phyloP scores from a whole-genome alignment of 1,140 invertebrate genomes.

The Drosophila nikananu region DNA sequence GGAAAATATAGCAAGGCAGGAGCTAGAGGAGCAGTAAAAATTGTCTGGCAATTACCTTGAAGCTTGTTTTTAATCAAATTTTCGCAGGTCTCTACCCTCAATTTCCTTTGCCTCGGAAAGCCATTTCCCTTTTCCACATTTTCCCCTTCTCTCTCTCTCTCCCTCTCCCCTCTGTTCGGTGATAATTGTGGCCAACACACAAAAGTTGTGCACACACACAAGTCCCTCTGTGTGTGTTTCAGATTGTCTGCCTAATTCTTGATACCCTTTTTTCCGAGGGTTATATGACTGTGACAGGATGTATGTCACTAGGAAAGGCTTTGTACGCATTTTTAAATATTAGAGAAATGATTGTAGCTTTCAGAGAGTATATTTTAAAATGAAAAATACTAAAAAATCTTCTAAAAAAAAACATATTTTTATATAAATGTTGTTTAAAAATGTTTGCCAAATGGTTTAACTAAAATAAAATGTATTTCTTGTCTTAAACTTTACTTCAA shows the following conservation, averaged over 20 bases:
- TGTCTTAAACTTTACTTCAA: too few species aligned
- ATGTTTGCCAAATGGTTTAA: too few species aligned
- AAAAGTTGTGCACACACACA: constrained; percentile 37
- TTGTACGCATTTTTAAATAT: not conserved
- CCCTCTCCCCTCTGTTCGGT: not conserved
- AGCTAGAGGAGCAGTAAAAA: not conserved
- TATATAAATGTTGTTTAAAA: too few species aligned
- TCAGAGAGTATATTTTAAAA: not conserved
- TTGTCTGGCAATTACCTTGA: constrained; percentile 70
- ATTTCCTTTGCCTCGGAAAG: constrained; percentile 30
- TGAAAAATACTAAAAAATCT: not conserved
- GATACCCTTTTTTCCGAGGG: constrained; percentile 13
- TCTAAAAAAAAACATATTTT: too few species aligned
- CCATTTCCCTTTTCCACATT: constrained; percentile 6
- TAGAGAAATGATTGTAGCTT: not conserved
- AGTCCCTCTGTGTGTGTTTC: constrained; percentile 6
- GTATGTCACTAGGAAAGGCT: not conserved
- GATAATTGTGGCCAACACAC: constrained; percentile 54
- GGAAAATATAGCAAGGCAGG: not conserved
- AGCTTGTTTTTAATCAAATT: constrained; percentile 80
- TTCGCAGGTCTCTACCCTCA: constrained; percentile 54
- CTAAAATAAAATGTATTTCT: too few species aligned
- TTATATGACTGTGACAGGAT: not conserved
- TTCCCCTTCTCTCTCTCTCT: not conserved
- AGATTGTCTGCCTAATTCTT: constrained; percentile 23